Base-by-base conservation (phyloP, 2,888 invertebrate genomes). In the Eupsilia transversa region DNA sequence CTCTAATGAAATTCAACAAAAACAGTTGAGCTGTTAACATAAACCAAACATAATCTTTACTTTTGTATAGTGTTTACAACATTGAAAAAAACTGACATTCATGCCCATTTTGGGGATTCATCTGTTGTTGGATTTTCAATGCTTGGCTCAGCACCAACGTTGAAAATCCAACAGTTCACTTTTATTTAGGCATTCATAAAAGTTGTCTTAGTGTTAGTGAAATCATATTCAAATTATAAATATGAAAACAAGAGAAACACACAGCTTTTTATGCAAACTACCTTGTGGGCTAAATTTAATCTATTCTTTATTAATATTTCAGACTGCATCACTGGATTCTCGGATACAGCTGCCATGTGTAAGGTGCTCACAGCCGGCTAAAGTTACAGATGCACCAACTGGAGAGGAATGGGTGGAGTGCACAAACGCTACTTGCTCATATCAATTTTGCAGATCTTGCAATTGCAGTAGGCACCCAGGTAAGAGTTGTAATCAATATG, bases 401-500 rank as follows among this genome's bases (percentile, higher is more conserved):
- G 96, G 95, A 74, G 97, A 97, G 91, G 94, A 96, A 88, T 97
- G 97, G 97, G 96, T 94, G 69, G 95, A 96, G 89, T 97, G 97
- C 89, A 95, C 95, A 82, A 95, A 94, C 88, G 85, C 81, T 74
- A 93, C 93, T 85, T 97, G 97, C 91, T 89, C 94, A 61, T 96
- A 95, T 92, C 94, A 96, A 89, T 97, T 96, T 90, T 97, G 97
- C 90, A 95, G 93, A 84, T 93, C 94, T 89, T 97, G 96, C 88
- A 94, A 91, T 74, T 94, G 94, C 82, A 91, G 90, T 70, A 90
- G 94, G 83, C 96, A 96, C 87, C 93, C 94, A 87, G 93, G 93
- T 90, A 95, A 92, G 90, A 93, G 80, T 69, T 96, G 96, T 85
- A 89, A 92, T 80, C 93, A 92, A 82, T 95, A 95, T 87, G 95